Evolutionary conservation across 2,888 invertebrate species (phyloP).

Genomic region (Tyria jacobaeae): DNA sequence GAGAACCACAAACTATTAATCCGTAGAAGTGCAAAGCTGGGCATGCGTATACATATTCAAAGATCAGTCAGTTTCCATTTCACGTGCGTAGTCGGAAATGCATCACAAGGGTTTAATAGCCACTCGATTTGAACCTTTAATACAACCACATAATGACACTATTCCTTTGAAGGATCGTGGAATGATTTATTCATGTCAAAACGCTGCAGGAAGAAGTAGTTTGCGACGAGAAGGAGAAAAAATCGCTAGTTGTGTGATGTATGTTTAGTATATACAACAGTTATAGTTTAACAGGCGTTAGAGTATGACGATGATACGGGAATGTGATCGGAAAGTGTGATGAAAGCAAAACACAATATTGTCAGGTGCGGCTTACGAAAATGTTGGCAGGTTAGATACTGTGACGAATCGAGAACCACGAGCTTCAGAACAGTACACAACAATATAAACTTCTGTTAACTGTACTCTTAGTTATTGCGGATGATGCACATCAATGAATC

Average conservation of each 20-base stretch:
- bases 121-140: slow-evolving; percentile 67
- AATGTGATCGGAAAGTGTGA: slow-evolving; percentile 60
- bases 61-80: slow-evolving; percentile 82
- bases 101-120: slow-evolving; percentile 57
- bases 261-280: slow-evolving; percentile 38
- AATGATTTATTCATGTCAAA: slow-evolving; percentile 77
- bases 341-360: slow-evolving; percentile 58
- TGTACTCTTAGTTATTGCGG: slow-evolving; percentile 6
- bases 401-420: slow-evolving; percentile 64
- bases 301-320: slow-evolving; percentile 71
- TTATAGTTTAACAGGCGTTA: slow-evolving; percentile 59
- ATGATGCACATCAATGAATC: not conserved
- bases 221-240: slow-evolving; percentile 60
- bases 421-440: slow-evolving; percentile 50
- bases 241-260: slow-evolving; percentile 53
- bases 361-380: slow-evolving; percentile 60
- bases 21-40: slow-evolving; percentile 62
- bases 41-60: slow-evolving; percentile 81
- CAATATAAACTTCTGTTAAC: not conserved
- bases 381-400: slow-evolving; percentile 70
- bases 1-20: slow-evolving; percentile 43
- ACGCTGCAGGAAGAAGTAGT: slow-evolving; percentile 76
- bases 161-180: slow-evolving; percentile 43
- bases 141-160: slow-evolving; percentile 41
- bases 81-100: slow-evolving; percentile 82